These are phyloP conservation scores for Rhinolophus sinicus DNA, from an alignment of 2,113 vertebrate genomes.

Conservation along the genomic window DNA sequence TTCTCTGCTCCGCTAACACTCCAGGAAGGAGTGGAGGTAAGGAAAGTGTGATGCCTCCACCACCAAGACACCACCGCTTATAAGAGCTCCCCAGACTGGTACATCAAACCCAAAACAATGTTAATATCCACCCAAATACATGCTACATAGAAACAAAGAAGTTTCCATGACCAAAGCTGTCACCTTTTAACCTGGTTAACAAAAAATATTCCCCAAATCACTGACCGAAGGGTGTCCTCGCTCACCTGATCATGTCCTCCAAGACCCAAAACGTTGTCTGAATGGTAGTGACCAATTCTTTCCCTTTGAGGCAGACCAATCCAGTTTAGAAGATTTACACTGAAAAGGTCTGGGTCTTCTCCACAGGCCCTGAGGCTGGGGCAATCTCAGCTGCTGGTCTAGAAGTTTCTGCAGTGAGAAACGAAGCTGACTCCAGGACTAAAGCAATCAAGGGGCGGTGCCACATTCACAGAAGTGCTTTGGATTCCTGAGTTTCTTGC, in stretches of 20 bases:
- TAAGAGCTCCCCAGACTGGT: not conserved
- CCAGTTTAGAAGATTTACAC: not conserved
- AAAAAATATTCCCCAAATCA: not conserved
- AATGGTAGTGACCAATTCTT: not conserved
- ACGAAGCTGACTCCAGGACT: not conserved
- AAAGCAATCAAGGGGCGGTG: not conserved
- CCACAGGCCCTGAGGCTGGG: not conserved
- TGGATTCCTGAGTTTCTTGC: conserved; percentile 29
- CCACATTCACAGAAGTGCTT: not conserved
- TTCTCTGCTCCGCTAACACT: not conserved
- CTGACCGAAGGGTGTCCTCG: not conserved
- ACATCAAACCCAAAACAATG: not conserved
- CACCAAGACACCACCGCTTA: not conserved
- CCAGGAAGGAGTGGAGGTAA: not conserved
- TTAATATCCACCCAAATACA: not conserved
- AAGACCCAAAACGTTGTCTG: not conserved
- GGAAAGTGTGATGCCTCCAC: not conserved
- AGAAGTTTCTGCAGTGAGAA: not conserved
- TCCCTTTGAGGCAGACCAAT: not conserved
- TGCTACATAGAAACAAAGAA: not conserved
- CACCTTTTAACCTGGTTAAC: not conserved
- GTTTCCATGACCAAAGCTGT: not conserved
- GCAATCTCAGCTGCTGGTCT: not conserved
- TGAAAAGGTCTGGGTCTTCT: not conserved
- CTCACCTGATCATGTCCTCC: not conserved